Percentiles rank a stretch among this genome's conserved stretches.
phyloP scores from a whole-genome alignment of 2,888 invertebrate species.

The Calliopum simillimum region DNA sequence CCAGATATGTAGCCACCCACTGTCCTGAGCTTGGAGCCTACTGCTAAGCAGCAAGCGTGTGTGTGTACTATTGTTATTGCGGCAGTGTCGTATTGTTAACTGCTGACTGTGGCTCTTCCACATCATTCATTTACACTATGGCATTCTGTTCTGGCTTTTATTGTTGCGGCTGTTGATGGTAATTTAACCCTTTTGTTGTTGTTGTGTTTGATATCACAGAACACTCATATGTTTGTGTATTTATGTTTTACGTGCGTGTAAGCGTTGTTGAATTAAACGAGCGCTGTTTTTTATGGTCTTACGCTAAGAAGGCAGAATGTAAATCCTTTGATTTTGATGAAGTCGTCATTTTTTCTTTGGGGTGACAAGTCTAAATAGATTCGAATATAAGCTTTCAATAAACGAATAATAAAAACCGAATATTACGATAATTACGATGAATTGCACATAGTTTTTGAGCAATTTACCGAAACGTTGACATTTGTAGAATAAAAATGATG shows the following conservation, averaged over 20 bases:
- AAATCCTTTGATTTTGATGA: slow-evolving; percentile 16
- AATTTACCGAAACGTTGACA: too few relatives aligned
- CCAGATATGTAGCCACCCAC: neutral
- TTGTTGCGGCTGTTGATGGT: slow-evolving; percentile 12
- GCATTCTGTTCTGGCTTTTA: slow-evolving; percentile 15
- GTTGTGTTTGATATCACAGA: neutral
- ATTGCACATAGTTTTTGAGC: too few relatives aligned
- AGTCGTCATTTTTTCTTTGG: slow-evolving; percentile 9
- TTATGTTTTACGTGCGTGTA: neutral
- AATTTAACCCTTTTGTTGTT: slow-evolving; percentile 20
- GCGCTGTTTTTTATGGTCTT: slow-evolving; percentile 39
- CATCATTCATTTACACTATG: slow-evolving; percentile 37
- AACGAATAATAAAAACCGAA: too few relatives aligned
- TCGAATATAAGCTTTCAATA: too few relatives aligned
- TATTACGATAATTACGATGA: too few relatives aligned
- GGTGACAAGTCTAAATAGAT: too few relatives aligned
- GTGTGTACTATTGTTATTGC: neutral
- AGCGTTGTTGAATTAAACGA: slow-evolving; percentile 35
- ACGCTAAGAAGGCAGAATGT: too few relatives aligned
- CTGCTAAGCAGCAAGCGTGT: neutral
- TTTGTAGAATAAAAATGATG: too few relatives aligned
- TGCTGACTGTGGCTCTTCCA: slow-evolving; percentile 36
- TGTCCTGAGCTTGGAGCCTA: neutral
- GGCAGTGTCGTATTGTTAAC: slow-evolving; percentile 24
- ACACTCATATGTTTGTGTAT: neutral